Evolutionary conservation across 2,888 invertebrate species (phyloP).

Genomic region (Nemotelus pantherinus): DNA sequence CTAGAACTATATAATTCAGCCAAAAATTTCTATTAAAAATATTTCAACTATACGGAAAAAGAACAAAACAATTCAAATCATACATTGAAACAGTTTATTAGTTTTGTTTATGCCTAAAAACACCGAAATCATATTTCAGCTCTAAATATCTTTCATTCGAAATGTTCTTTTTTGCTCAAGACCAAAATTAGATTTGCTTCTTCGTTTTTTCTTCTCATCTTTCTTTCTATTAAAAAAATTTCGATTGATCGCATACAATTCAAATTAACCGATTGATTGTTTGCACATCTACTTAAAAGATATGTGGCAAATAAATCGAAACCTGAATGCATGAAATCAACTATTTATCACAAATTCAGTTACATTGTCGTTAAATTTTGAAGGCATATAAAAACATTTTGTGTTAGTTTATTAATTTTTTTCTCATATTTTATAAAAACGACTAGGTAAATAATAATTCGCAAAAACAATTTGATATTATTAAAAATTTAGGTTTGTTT

Average conservation of each 20-base stretch:
- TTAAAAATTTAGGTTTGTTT: constrained; percentile 51
- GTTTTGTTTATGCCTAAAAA: constrained; percentile 45
- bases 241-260: constrained; percentile 39
- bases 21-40: constrained; percentile 34
- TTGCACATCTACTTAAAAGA: background rate
- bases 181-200: constrained; percentile 5
- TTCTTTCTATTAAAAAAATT: constrained; percentile 45
- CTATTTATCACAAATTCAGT: constrained; percentile 65
- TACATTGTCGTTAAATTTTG: constrained; percentile 63
- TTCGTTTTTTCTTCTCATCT: constrained; percentile 32
- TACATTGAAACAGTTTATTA: constrained; percentile 24
- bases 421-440: too few relatives aligned
- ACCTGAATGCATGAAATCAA: constrained; percentile 15
- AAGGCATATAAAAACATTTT: constrained; percentile 51
- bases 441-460: too few relatives aligned
- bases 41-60: constrained; percentile 36
- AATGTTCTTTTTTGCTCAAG: constrained; percentile 39
- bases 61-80: constrained; percentile 32
- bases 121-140: constrained; percentile 45
- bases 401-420: constrained; percentile 50
- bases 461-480: too few relatives aligned
- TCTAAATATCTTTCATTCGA: constrained; percentile 25
- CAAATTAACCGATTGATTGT: constrained; percentile 10
- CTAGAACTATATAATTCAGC: constrained; percentile 33
- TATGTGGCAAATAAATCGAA: background rate